Evolutionary conservation across 2,797 vertebrate genomes (phyloP).

Genomic region (Taenioides sp.): DNA sequence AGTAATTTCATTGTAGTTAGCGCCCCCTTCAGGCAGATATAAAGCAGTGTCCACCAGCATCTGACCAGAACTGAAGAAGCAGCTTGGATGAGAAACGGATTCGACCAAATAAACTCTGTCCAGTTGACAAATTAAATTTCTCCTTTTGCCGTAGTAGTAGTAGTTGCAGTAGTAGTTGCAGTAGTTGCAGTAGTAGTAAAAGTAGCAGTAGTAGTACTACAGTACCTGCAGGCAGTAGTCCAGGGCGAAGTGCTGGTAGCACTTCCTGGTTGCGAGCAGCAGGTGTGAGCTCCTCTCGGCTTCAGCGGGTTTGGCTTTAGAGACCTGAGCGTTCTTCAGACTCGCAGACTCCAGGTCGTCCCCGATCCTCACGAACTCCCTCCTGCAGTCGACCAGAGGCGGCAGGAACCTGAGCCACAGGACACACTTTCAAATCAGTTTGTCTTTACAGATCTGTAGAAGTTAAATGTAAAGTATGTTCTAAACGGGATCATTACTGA

Average conservation of each 20-base stretch:
- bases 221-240: constrained; percentile 81
- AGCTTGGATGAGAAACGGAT: no score
- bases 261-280: constrained; percentile 77
- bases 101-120: no score
- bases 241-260: constrained; percentile 79
- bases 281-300: constrained; percentile 73
- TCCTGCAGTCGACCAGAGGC: constrained; percentile 68
- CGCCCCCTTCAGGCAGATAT: no score
- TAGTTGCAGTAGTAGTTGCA: neutral
- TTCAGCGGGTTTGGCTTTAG: constrained; percentile 63
- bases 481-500: constrained; percentile 18
- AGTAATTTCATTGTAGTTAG: no score
- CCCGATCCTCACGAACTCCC: constrained; percentile 72
- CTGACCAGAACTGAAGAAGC: no score
- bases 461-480: no score
- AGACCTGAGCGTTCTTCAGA: constrained; percentile 70
- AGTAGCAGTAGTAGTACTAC: constrained; percentile 41
- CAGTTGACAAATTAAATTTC: no score
- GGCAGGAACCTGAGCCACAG: constrained; percentile 66
- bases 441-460: no score
- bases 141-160: no score
- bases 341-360: constrained; percentile 71
- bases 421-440: no score
- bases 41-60: no score
- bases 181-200: neutral